A percentile compares a stretch with the other conserved stretches of the same genome.
Conservation (phyloP, 2,888 invertebrate species). For the Ptychoptera contaminata region DNA sequence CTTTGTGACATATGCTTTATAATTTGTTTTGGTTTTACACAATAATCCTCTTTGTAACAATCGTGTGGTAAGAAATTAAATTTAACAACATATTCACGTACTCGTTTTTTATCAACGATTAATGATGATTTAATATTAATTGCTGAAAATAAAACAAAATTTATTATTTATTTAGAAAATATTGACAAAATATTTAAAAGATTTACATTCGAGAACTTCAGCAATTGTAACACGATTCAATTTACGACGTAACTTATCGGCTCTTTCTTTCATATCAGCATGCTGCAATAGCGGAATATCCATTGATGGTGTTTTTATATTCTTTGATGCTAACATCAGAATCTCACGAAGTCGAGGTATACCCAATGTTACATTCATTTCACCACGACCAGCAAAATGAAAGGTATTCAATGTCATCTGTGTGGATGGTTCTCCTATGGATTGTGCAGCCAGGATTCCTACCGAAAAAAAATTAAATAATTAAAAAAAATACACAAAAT, state of each 20-base stretch:
- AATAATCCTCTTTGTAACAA: slow-evolving; percentile 56
- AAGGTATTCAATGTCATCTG: slow-evolving; percentile 99
- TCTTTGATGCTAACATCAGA: slow-evolving; percentile 86
- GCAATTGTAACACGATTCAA: slow-evolving; percentile 64
- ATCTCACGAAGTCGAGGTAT: slow-evolving; percentile 95
- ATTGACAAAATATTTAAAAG: neutral
- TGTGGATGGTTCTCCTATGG: slow-evolving; percentile 97
- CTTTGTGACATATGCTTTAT: slow-evolving; percentile 56
- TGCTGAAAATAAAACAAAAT: slow-evolving; percentile 14
- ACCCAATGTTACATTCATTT: slow-evolving; percentile 99
- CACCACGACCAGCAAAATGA: slow-evolving; percentile 98
- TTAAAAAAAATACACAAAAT: neutral
- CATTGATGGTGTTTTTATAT: slow-evolving; percentile 92
- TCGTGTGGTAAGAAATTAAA: slow-evolving; percentile 59
- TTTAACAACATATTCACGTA: slow-evolving; percentile 47
- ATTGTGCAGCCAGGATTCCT: slow-evolving; percentile 90
- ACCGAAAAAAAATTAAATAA: neutral
- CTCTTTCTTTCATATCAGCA: slow-evolving; percentile 35
- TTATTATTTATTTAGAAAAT: neutral
- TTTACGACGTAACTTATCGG: slow-evolving; percentile 52
- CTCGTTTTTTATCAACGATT: slow-evolving; percentile 36
- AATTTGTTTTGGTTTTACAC: slow-evolving; percentile 51
- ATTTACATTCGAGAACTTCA: slow-evolving; percentile 53
- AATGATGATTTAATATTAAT: slow-evolving; percentile 29
- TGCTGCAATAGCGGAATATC: slow-evolving; percentile 65